These are phyloP conservation scores for Apoda limacodes DNA, from an alignment of 2,888 invertebrate genomes.

Conservation along the genomic window DNA sequence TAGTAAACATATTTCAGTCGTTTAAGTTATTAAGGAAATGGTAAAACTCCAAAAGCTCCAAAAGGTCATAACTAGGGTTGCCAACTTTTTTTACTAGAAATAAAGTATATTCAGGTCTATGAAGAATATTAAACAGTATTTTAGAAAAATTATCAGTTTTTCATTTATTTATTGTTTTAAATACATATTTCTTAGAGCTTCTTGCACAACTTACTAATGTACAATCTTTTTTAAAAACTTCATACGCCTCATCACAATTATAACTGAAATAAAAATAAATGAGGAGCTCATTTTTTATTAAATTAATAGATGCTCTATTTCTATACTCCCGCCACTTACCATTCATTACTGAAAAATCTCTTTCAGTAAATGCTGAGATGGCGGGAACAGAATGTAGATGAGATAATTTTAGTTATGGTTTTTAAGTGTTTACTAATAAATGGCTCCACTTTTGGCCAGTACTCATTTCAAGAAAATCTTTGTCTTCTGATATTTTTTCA, in stretches of 20 bases:
- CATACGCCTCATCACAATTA: conserved; percentile 2
- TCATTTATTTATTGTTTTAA: conserved; percentile 3
- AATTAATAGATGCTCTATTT: conserved; percentile 5
- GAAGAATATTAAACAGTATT: conserved; percentile 2
- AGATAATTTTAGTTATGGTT: conserved; percentile 12
- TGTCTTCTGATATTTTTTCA: neutral
- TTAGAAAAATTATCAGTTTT: conserved; percentile 1
- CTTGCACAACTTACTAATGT: neutral
- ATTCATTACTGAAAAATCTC: neutral
- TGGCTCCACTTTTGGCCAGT: conserved; percentile 17
- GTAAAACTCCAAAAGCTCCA: no score
- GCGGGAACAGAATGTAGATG: conserved; percentile 14
- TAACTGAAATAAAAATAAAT: conserved; percentile 4
- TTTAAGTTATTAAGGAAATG: no score
- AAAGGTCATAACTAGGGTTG: no score
- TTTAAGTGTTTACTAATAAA: conserved; percentile 12
- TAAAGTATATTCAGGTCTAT: conserved; percentile 4
- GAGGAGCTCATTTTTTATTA: conserved; percentile 3
- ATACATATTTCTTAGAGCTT: conserved; percentile 1
- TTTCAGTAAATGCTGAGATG: conserved; percentile 2
- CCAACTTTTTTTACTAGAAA: conserved; percentile 7
- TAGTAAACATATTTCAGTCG: no score
- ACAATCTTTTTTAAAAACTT: conserved; percentile 1
- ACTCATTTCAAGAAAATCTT: conserved; percentile 17
- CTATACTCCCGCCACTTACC: neutral